Evolutionary conservation across 2,797 vertebrate genomes (phyloP).

Genomic region (Rhabdomys pumilio): DNA sequence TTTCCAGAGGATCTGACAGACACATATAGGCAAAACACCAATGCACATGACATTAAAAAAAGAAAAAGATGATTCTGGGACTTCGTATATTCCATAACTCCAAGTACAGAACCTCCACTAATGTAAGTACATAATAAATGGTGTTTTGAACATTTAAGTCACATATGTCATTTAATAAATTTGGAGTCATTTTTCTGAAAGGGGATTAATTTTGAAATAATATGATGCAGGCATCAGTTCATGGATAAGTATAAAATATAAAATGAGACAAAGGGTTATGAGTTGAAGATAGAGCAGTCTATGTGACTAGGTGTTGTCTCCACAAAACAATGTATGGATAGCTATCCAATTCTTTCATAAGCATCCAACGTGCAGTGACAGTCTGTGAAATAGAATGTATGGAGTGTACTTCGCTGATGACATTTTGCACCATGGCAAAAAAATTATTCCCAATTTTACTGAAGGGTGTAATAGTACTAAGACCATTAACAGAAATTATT

Average conservation of each 20-base stretch:
- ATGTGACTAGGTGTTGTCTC: neutral
- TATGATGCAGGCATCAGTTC: neutral
- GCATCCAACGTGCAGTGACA: neutral
- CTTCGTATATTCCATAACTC: neutral
- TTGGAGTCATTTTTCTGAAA: conserved; percentile 59
- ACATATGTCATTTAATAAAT: conserved; percentile 25
- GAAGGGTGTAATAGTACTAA: conserved; percentile 37
- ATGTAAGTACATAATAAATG: neutral
- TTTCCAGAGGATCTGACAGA: neutral
- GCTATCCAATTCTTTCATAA: neutral
- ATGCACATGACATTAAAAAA: neutral
- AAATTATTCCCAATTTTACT: conserved; percentile 3
- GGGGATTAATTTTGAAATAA: conserved; percentile 60
- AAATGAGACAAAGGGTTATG: neutral
- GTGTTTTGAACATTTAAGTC: neutral
- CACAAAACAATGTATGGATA: neutral
- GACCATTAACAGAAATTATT: conserved; percentile 43
- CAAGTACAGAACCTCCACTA: neutral
- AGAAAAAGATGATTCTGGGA: neutral
- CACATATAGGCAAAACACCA: neutral
- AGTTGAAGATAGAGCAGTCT: neutral
- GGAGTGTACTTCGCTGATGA: neutral
- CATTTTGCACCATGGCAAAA: neutral
- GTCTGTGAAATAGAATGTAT: conserved; percentile 3
- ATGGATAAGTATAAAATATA: neutral